Conservation (phyloP, 2,797 vertebrate species). For the Poecilia gillii region DNA sequence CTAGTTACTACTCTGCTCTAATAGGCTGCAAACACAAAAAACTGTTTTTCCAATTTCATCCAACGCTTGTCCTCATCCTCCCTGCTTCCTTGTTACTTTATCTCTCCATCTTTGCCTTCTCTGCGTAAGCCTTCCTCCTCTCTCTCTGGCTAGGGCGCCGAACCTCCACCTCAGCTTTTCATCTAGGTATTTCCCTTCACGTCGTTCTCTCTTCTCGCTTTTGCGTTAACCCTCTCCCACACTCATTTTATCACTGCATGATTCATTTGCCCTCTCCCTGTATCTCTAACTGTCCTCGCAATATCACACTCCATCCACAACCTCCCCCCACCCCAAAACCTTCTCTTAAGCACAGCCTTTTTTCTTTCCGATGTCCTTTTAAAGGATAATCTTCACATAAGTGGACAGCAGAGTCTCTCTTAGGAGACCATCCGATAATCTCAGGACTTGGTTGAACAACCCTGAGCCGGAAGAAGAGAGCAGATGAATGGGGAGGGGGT, state of each 20-base stretch:
- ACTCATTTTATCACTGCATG: constrained; percentile 65
- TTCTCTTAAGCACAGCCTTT: constrained; percentile 78
- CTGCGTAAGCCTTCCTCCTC: constrained; percentile 45
- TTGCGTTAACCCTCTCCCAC: constrained; percentile 77
- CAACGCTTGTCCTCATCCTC: constrained; percentile 71
- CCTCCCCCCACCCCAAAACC: constrained; percentile 49
- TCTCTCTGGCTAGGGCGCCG: constrained; percentile 50
- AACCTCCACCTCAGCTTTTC: constrained; percentile 69
- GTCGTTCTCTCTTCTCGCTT: constrained; percentile 56
- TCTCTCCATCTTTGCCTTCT: constrained; percentile 68
- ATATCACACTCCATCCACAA: constrained; percentile 57
- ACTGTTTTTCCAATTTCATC: constrained; percentile 74
- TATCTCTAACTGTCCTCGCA: constrained; percentile 54
- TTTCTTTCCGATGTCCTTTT: constrained; percentile 77
- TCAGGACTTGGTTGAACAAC: constrained; percentile 62
- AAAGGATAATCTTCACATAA: constrained; percentile 97
- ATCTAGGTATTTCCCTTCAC: constrained; percentile 80
- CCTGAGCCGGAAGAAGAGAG: constrained; percentile 21
- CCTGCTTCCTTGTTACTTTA: constrained; percentile 70
- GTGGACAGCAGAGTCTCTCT: constrained; percentile 85
- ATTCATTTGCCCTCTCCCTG: constrained; percentile 66
- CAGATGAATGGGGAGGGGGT: background rate
- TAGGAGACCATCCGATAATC: constrained; percentile 76
- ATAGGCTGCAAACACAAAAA: background rate
- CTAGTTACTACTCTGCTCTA: background rate